Evolutionary conservation across 37 sponge, comb jelly and placozoan genomes (phyloP), one percentile per base, ranked within the genome.

Genomic region (Amphimedon queenslandica): DNA sequence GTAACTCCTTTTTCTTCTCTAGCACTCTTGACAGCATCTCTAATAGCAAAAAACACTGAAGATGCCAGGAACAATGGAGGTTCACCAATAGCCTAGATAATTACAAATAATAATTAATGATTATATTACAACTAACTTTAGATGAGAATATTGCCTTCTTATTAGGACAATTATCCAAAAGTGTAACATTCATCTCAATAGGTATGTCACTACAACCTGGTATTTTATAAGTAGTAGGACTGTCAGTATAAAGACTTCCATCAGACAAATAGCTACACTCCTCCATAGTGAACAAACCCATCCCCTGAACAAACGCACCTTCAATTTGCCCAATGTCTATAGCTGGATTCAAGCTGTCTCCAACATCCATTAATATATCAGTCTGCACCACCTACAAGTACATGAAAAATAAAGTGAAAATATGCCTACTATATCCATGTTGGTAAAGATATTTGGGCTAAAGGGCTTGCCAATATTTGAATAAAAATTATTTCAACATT

Each of bases 351-450:
- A 83, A 28, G 55, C 84, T 83, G 16, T 83, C 60, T 1, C 84
- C 84, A 18, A 83, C 84, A 68, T 83, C 84, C 84, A 83, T 83
- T 30, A 83, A 58, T 30, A 83, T 67, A 69, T 83, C 84, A 30
- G 84, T 64, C n/a, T 34, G 60, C 36, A 81, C 25, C 3, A 75
- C 58, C 23, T 65, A 57, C 27, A 43, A 74, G 67, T n/a, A 60
- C 5, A 25, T 11, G 51, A 47, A 47, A 47, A 16, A 29, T n/a
- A n/a, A n/a, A n/a, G n/a, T n/a, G n/a, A n/a, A n/a, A n/a, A n/a
- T n/a, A n/a, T n/a, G n/a, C n/a, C n/a, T n/a, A n/a, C n/a, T n/a
- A n/a, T n/a, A n/a, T n/a, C n/a, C n/a, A n/a, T n/a, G n/a, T n/a
- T n/a, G n/a, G n/a, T n/a, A n/a, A n/a, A n/a, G n/a, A n/a, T n/a